Evolutionary conservation across 2,888 invertebrate genomes (phyloP).

Genomic region (Monochamus alternatus): DNA sequence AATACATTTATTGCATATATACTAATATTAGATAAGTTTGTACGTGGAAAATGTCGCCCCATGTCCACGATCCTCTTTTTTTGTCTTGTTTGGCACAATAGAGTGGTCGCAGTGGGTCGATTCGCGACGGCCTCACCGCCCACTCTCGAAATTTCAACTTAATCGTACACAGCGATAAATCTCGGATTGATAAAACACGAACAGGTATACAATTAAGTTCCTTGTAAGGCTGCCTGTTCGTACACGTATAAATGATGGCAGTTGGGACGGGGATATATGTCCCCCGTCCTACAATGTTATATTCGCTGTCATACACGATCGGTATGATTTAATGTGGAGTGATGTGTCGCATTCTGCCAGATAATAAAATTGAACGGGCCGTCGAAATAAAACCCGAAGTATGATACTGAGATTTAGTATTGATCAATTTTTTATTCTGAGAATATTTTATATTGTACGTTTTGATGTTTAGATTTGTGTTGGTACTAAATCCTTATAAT

Average conservation of each 20-base stretch:
- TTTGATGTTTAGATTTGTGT: no score
- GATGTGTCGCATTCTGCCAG: slow-evolving; percentile 1
- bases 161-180: slow-evolving; percentile 62
- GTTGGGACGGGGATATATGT: slow-evolving; percentile 61
- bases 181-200: slow-evolving; percentile 63
- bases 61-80: background rate
- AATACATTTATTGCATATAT: no score
- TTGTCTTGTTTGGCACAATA: slow-evolving; percentile 3
- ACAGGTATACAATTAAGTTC: slow-evolving; percentile 63
- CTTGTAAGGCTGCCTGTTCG: slow-evolving; percentile 60
- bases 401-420: background rate
- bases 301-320: background rate
- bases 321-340: slow-evolving; percentile 2
- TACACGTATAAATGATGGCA: slow-evolving; percentile 60
- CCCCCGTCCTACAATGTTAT: slow-evolving; percentile 56
- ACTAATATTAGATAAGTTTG: no score
- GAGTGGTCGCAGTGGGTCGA: slow-evolving; percentile 25
- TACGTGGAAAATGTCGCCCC: no score
- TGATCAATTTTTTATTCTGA: background rate
- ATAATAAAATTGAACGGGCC: background rate
- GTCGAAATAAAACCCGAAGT: background rate
- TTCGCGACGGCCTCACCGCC: slow-evolving; percentile 61
- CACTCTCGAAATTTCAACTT: slow-evolving; percentile 58
- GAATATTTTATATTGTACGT: no score
- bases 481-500: no score